Conservation (phyloP, 2,888 invertebrate genomes). For the Plusia festucae region DNA sequence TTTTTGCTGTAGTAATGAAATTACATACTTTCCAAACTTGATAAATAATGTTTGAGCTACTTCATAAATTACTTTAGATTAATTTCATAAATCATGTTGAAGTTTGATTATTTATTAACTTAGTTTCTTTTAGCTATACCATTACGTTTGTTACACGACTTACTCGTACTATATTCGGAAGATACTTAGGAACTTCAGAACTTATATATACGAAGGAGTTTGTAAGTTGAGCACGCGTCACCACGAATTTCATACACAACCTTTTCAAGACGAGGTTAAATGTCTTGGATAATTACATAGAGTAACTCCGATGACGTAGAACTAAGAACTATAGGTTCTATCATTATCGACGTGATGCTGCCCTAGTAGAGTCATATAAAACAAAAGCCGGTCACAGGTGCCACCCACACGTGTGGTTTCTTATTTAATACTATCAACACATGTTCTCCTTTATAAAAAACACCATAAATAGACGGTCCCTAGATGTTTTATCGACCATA, state of each 20-base stretch:
- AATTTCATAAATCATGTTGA: neutral
- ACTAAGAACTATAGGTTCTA: conserved; percentile 6
- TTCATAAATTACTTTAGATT: neutral
- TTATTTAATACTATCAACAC: conserved; percentile 80
- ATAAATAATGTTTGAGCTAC: neutral
- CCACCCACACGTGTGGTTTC: conserved; percentile 66
- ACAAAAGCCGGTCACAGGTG: conserved; percentile 64
- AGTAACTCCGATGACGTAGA: neutral
- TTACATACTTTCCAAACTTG: conserved; percentile 1
- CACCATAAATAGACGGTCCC: conserved; percentile 81
- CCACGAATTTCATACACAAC: conserved; percentile 5
- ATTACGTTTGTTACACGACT: neutral
- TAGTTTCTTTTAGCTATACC: neutral
- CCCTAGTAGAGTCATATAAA: conserved; percentile 26
- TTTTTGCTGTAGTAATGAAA: conserved; percentile 18
- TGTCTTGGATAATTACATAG: neutral
- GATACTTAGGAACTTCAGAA: neutral
- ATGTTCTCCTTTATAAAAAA: conserved; percentile 76
- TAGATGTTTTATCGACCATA: conserved; percentile 84
- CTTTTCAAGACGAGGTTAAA: neutral
- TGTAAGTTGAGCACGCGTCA: neutral
- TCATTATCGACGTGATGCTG: neutral
- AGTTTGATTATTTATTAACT: neutral
- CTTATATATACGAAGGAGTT: neutral
- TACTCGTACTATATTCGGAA: neutral